Percentiles rank a stretch among this genome's conserved stretches.
phyloP scores from a whole-genome alignment of 1,140 invertebrate species.

The Teleogryllus occipitalis region DNA sequence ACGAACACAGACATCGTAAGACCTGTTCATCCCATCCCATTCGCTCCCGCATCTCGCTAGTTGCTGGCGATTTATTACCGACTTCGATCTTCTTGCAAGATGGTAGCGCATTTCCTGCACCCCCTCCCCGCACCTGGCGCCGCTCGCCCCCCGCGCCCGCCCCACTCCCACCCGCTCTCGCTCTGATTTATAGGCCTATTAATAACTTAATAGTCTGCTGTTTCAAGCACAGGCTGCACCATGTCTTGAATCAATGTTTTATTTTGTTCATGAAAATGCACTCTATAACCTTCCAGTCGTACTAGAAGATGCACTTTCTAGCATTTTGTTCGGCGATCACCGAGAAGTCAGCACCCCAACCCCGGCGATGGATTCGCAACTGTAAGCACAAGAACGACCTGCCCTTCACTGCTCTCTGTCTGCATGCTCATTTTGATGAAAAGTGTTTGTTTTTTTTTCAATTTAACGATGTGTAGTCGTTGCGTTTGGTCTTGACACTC shows the following conservation, averaged over 20 bases:
- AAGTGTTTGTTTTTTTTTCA: not conserved
- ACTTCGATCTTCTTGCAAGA: not conserved
- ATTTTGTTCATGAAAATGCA: not conserved
- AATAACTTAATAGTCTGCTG: not conserved
- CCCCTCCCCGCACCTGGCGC: not conserved
- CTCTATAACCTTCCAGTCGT: slow-evolving; percentile 3
- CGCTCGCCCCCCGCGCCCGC: too few species aligned
- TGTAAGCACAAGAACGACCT: not conserved
- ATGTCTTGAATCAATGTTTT: not conserved
- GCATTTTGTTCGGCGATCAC: not conserved
- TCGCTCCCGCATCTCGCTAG: not conserved
- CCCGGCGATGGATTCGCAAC: not conserved
- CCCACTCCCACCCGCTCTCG: not conserved
- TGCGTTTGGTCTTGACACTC: not conserved
- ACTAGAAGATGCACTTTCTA: slow-evolving; percentile 4
- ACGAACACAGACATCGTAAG: too few species aligned
- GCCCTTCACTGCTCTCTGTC: not conserved
- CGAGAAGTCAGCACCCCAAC: not conserved
- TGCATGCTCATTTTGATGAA: not conserved
- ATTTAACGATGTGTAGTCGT: not conserved
- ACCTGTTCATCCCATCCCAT: too few species aligned
- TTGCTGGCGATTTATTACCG: not conserved
- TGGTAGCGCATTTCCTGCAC: not conserved
- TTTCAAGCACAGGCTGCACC: not conserved
- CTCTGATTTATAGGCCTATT: not conserved